Conservation (phyloP, 2,888 invertebrate genomes). For the Nephrotoma guestfalica region DNA sequence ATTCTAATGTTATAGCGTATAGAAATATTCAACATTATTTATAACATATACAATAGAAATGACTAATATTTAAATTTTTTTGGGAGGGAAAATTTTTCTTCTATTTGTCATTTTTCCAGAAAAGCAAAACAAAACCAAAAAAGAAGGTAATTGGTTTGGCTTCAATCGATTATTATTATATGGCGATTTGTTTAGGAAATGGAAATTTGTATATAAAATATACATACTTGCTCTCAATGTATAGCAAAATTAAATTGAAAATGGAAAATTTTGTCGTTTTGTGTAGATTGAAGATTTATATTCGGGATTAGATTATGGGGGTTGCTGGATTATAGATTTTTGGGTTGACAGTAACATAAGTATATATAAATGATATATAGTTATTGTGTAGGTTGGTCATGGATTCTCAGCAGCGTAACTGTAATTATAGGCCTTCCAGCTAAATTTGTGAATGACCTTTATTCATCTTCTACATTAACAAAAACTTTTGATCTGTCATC, state of each 20-base stretch:
- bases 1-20: not conserved
- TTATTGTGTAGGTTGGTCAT: not conserved
- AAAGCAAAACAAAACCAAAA: not conserved
- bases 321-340: not conserved
- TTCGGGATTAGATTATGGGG: not conserved
- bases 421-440: too few species aligned
- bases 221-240: too few species aligned
- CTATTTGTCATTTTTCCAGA: not conserved
- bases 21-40: not conserved
- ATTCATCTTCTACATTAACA: too few species aligned
- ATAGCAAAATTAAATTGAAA: not conserved
- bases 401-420: too few species aligned
- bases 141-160: not conserved
- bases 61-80: not conserved
- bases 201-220: not conserved
- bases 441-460: too few species aligned
- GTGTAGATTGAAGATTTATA: not conserved
- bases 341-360: not conserved
- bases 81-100: too few species aligned
- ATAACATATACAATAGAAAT: not conserved
- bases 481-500: too few species aligned
- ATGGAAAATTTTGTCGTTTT: not conserved
- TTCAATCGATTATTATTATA: not conserved
- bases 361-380: not conserved
- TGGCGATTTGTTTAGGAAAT: not conserved